These are phyloP conservation scores for Etheostoma cragini DNA, from an alignment of 2,113 vertebrate genomes.

Conservation along the genomic window DNA sequence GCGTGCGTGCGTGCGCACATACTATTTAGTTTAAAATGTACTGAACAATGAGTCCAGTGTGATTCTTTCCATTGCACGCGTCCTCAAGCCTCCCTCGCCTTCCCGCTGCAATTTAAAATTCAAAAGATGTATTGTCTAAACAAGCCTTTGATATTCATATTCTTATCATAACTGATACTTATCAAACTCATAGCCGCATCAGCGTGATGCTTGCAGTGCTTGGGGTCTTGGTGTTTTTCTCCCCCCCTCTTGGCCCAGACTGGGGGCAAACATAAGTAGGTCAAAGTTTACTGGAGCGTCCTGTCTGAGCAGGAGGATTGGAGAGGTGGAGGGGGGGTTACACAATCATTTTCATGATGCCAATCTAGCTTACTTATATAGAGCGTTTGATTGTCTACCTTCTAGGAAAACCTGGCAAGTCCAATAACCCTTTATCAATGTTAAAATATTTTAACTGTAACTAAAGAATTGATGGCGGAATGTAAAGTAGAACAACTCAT, in stretches of 20 bases:
- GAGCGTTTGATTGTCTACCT: neutral
- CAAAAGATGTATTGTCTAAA: conserved; percentile 68
- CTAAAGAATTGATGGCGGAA: neutral
- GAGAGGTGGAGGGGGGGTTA: conserved; percentile 31
- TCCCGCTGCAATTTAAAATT: conserved; percentile 59
- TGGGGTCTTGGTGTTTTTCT: conserved; percentile 33
- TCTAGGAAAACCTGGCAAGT: neutral
- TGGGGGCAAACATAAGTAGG: conserved; percentile 70
- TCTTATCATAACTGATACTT: conserved; percentile 59
- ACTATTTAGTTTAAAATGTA: conserved; percentile 34
- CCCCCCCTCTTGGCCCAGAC: conserved; percentile 35
- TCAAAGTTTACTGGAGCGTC: conserved; percentile 81
- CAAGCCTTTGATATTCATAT: conserved; percentile 66
- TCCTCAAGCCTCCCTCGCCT: conserved; percentile 58
- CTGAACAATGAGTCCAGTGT: conserved; percentile 54
- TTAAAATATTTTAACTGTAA: neutral
- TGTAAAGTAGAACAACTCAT: neutral
- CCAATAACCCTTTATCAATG: neutral
- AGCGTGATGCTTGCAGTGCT: conserved; percentile 44
- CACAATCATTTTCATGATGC: conserved; percentile 9
- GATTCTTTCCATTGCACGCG: conserved; percentile 35
- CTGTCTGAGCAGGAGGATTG: conserved; percentile 70
- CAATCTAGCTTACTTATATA: neutral
- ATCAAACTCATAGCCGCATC: no score
- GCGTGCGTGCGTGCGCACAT: neutral